Evolutionary conservation across 2,888 invertebrate species (phyloP).

Genomic region (Netelia fuscicornis): DNA sequence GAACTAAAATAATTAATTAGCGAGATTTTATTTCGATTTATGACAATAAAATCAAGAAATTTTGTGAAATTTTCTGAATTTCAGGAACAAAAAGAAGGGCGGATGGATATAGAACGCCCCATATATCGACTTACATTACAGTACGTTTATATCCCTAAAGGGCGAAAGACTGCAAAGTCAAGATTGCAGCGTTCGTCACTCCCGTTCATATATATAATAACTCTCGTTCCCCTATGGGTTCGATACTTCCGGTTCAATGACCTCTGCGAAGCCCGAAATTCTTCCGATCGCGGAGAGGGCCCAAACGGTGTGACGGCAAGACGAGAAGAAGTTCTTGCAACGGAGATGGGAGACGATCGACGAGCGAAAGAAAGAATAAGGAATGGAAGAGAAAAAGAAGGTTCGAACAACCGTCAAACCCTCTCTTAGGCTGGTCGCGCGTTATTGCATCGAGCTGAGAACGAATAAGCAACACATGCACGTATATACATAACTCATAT

Average conservation of each 20-base stretch:
- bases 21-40: no score
- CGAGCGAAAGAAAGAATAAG: slow-evolving; percentile 20
- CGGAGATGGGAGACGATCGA: not conserved
- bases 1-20: no score
- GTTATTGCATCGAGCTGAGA: slow-evolving; percentile 76
- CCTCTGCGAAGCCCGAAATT: slow-evolving; percentile 57
- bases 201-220: not conserved
- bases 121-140: no score
- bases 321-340: not conserved
- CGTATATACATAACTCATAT: not conserved
- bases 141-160: not conserved
- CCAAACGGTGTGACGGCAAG: not conserved
- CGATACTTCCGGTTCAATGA: slow-evolving; percentile 70
- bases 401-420: slow-evolving; percentile 41
- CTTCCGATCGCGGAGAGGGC: slow-evolving; percentile 54
- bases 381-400: slow-evolving; percentile 21
- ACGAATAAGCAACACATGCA: slow-evolving; percentile 46
- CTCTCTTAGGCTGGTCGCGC: slow-evolving; percentile 64
- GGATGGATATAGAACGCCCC: no score
- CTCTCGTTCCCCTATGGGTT: not conserved
- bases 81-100: no score
- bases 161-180: not conserved
- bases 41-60: no score
- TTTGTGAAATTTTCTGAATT: no score
- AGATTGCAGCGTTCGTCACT: slow-evolving; percentile 11